Base-by-base conservation (phyloP, 2,888 invertebrate genomes). In the Pheosia tremula region DNA sequence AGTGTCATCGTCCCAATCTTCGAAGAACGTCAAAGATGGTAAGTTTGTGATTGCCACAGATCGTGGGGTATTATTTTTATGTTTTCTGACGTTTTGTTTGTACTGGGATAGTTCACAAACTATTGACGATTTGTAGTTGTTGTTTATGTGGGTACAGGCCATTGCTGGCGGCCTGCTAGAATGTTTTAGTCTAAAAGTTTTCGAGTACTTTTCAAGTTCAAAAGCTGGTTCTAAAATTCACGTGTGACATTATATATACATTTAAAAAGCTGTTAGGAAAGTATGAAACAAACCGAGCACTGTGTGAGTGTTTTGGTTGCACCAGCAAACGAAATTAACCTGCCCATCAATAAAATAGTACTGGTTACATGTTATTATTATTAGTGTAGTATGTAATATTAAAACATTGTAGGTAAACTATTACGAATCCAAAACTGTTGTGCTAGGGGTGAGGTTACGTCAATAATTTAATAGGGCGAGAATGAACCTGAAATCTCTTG, bases 1-100 rank as follows among this genome's bases (percentile, higher is more conserved):
- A 95, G 95, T 95, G 94, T 95, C 94, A 94, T 95, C 95, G 94
- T 95, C 95, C 86, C 95, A 95, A 93, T 95, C 94, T 92, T 91
- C 95, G 88, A 95, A 95, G 94, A 95, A 94, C 94, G 95, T 95
- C 94, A 96, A 96, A 95, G 96, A 96, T 94, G 96, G 96, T 96
- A 95, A 95, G 96, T 95, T 84, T 84, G 77, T 81, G 81, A 81
- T 78, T 79, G 78, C 69, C 81, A 79, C 64, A 57, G 43, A 56
- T 45, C 36, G 9, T 7, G 8, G 8, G 4, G 36, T 54, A 9
- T 56, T 56, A 41, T 56, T 56, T 41, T 56, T 13, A 0, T 39
- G 8, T 13, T 56, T 41, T 5, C n/a, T 41, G 13, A 13, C 7
- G 11, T 37, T 53, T 1, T 37, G 9, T 2, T 24, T 24, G 50